Base-by-base conservation (phyloP, 2,888 invertebrate genomes). In the Cristatella mucedo region DNA sequence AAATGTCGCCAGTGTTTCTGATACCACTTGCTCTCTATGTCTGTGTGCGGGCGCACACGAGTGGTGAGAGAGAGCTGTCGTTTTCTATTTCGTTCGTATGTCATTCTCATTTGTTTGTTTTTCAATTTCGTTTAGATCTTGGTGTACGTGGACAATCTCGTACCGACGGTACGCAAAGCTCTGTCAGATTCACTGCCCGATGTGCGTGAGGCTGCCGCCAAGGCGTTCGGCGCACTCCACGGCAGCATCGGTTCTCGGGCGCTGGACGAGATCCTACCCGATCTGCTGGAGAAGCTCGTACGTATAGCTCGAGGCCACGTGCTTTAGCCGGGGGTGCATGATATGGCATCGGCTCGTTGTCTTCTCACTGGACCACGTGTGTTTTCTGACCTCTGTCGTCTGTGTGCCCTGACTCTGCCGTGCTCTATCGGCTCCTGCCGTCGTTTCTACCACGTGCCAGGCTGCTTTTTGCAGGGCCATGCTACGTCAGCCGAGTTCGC, bases 161-260 rank as follows among this genome's bases (percentile, higher is more conserved):
- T 85, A 6, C 91, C 93, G 2, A 93, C 91, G 0, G 87, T 97
- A n/a, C 76, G 73, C 61, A 69, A 60, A 63, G 93, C 93, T 2
- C 72, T 97, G 40, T 83, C 83, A 59, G 97, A 97, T 73, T 83
- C 84, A 3, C 68, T 89, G 50, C 80, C 85, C 0, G 86, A 87
- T 68, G 95, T 74, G 1, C 74, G 97, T 37, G 75, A 80, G 65
- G 91, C 93, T 4, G 95, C 95, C 0, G 95, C 95, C 7, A 81
- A 82, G 59, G 91, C 95, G 0, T 97, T 97, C 68, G 91, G 93
- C 66, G 82, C 84, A 53, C 74, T 97, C 49, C 91, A 95, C 71
- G 77, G 81, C 41, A 89, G 85, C 46, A 87, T 91, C 46, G 95
- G 89, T 40, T 76, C 79, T 46, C 76, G 83, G 59, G 91, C 95